Evolutionary conservation across 2,113 vertebrate genomes (phyloP).

Genomic region (Pungitius pungitius): DNA sequence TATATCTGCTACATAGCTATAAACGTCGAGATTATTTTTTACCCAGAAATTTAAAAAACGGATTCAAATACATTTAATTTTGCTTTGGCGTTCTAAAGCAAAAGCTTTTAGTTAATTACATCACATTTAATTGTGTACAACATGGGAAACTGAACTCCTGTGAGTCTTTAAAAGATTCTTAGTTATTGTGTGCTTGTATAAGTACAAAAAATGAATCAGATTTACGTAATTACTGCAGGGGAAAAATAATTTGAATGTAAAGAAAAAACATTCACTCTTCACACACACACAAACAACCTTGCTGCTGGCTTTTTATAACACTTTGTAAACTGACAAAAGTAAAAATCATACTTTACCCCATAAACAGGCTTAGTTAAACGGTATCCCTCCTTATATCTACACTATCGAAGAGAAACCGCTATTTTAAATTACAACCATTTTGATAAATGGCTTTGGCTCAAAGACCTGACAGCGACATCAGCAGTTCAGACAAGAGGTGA

Average conservation of each 20-base stretch:
- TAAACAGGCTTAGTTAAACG: neutral
- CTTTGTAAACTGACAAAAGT: neutral
- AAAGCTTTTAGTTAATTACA: neutral
- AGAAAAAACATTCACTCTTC: conserved; percentile 10
- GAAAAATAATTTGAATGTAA: neutral
- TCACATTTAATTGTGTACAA: conserved; percentile 4
- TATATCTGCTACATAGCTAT: neutral
- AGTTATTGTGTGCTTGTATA: neutral
- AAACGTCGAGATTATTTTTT: neutral
- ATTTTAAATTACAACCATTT: conserved; percentile 29
- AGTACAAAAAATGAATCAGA: neutral
- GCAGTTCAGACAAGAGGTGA: conserved; percentile 51
- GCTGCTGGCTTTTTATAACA: conserved; percentile 38
- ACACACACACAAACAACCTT: conserved; percentile 30
- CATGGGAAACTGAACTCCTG: neutral
- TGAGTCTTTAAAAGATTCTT: neutral
- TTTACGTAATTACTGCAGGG: neutral
- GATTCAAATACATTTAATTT: neutral
- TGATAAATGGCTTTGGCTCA: conserved; percentile 45
- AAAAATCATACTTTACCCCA: neutral
- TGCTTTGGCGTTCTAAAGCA: neutral
- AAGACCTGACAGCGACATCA: conserved; percentile 43
- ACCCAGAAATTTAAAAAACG: neutral
- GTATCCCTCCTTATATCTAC: neutral
- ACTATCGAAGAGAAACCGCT: neutral